Conservation (phyloP, 2,888 invertebrate genomes). For the Blera fallax region DNA sequence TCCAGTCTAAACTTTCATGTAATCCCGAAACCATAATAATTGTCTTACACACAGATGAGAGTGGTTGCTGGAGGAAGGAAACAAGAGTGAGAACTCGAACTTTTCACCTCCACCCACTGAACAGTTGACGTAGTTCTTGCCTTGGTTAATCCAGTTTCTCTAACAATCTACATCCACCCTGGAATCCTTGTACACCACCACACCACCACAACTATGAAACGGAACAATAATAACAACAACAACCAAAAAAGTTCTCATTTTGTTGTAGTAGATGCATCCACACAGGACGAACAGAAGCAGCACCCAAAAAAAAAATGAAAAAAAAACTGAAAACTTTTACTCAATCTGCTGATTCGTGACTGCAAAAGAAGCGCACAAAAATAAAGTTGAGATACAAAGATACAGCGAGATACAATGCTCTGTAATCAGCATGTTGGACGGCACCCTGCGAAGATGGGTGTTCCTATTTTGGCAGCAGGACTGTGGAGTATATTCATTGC, state of each 20-base stretch:
- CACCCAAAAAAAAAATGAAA: background rate
- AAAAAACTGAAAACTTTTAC: conserved; percentile 45
- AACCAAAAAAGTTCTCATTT: conserved; percentile 33
- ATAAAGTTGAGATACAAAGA: background rate
- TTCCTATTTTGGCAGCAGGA: conserved; percentile 28
- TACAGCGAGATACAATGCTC: conserved; percentile 43
- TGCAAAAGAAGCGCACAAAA: conserved; percentile 36
- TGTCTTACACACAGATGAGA: conserved; percentile 53
- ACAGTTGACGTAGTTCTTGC: conserved; percentile 57
- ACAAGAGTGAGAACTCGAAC: conserved; percentile 6
- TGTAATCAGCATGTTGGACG: conserved; percentile 49
- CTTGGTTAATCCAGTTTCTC: conserved; percentile 64
- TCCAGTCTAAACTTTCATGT: conserved; percentile 64
- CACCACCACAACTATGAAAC: background rate
- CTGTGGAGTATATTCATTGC: conserved; percentile 48
- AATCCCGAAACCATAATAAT: conserved; percentile 70
- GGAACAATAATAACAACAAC: conserved; percentile 31
- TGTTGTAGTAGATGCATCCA: conserved; percentile 24
- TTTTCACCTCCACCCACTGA: conserved; percentile 2
- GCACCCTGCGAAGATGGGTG: conserved; percentile 51
- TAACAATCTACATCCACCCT: conserved; percentile 40
- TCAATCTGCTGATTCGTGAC: conserved; percentile 66
- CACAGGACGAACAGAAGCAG: background rate
- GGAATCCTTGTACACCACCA: conserved; percentile 17
- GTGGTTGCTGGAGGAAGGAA: conserved; percentile 7